Evolutionary conservation across 1,140 invertebrate species (phyloP).

Genomic region (Zophobas atratus): DNA sequence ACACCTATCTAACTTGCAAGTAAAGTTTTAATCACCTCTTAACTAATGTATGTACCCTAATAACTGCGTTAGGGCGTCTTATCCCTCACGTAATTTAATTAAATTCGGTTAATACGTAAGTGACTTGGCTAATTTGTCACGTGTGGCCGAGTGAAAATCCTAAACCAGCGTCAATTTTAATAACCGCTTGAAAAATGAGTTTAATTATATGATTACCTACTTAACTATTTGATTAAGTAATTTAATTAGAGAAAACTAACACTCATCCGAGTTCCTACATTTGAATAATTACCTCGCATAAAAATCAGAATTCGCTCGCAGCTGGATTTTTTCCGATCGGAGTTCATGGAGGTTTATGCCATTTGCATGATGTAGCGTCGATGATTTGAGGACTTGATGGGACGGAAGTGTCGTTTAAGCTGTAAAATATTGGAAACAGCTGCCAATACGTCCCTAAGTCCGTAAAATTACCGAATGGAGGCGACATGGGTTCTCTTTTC

Average conservation of each 20-base stretch:
- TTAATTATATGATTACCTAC: slow-evolving; percentile 16
- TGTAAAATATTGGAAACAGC: slow-evolving; percentile 39
- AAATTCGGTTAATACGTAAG: slow-evolving; percentile 33
- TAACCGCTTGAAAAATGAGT: slow-evolving; percentile 17
- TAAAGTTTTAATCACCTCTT: slow-evolving; percentile 29
- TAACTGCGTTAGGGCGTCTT: slow-evolving; percentile 29
- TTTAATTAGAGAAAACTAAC: slow-evolving; percentile 41
- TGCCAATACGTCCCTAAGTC: slow-evolving; percentile 8
- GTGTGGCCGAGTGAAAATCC: slow-evolving; percentile 13
- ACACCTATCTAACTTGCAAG: slow-evolving; percentile 9
- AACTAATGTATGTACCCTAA: slow-evolving; percentile 38
- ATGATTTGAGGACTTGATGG: slow-evolving; percentile 1
- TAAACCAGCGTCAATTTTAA: slow-evolving; percentile 14
- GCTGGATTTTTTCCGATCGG: background rate
- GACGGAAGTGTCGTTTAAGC: slow-evolving; percentile 25
- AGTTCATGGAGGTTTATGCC: background rate
- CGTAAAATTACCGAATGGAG: slow-evolving; percentile 19
- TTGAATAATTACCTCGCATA: slow-evolving; percentile 6
- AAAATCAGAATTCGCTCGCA: slow-evolving; percentile 1
- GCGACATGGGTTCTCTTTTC: slow-evolving; percentile 9
- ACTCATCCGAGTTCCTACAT: slow-evolving; percentile 20
- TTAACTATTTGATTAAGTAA: slow-evolving; percentile 20
- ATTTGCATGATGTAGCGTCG: background rate
- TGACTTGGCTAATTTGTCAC: slow-evolving; percentile 40
- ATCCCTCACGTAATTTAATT: slow-evolving; percentile 38